Percentiles rank a stretch among this genome's conserved stretches.
These are phyloP conservation scores for Gymnoscopelus microlampas DNA, from an alignment of 2,797 vertebrate species.

Conservation along the genomic window DNA sequence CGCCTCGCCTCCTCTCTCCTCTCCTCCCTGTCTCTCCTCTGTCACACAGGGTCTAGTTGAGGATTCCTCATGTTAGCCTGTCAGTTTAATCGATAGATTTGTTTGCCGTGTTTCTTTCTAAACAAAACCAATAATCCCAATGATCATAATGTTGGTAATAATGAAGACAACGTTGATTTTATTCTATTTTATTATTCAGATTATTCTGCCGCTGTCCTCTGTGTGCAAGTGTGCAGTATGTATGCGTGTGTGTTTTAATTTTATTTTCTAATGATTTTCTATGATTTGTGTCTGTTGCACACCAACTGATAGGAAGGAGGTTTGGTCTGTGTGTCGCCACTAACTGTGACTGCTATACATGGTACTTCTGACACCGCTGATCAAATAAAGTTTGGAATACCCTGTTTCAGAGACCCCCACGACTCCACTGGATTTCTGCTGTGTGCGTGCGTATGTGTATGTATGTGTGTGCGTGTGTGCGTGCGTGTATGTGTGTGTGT, in stretches of 20 bases:
- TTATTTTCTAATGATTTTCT: constrained; percentile 51
- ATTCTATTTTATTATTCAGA: constrained; percentile 1
- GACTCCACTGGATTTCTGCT: constrained; percentile 58
- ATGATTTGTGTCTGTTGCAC: constrained; percentile 85
- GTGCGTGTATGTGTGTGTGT: constrained; percentile 12
- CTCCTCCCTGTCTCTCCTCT: constrained; percentile 19
- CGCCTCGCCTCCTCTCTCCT: constrained; percentile 22
- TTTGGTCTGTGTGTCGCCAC: constrained; percentile 82
- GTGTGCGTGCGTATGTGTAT: constrained; percentile 1
- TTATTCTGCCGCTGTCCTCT: constrained; percentile 46
- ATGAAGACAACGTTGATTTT: constrained; percentile 35
- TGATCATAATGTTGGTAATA: constrained; percentile 51
- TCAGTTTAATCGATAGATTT: constrained; percentile 45
- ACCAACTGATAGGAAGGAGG: constrained; percentile 86
- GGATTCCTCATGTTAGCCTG: constrained; percentile 41
- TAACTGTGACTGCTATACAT: constrained; percentile 93
- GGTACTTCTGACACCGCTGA: constrained; percentile 89
- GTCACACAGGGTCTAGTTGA: constrained; percentile 43
- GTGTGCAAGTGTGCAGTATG: constrained; percentile 29
- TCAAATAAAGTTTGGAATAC: constrained; percentile 98
- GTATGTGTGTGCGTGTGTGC: not conserved
- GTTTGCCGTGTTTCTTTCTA: constrained; percentile 47
- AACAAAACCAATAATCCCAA: constrained; percentile 53
- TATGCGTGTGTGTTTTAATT: constrained; percentile 43
- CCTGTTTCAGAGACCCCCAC: constrained; percentile 85